Evolutionary conservation across 2,888 invertebrate genomes (phyloP), one percentile per base, ranked within the genome.

Genomic region (Lycia hirtaria): DNA sequence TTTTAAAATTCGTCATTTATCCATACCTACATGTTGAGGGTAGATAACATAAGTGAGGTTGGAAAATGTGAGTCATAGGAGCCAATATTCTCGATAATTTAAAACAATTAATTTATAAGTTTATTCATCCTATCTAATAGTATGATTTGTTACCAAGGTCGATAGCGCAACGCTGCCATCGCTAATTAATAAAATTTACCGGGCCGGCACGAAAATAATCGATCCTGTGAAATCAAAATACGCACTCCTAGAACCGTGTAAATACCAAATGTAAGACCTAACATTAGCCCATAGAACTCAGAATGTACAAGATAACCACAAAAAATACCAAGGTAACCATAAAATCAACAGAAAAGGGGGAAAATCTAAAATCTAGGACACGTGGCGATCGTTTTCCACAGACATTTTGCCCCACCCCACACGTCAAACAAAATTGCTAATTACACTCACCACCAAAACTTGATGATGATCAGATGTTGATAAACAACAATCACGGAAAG

Each of bases 361-460:
- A 76, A 83, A 83, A 84, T 78, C 72, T 73, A 69, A 77, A 86
- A 81, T 79, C 69, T 79, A 83, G 83, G 90, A 92, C 92, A 92
- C 92, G 92, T 92, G 92, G 92, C 92, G 86, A 80, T 79, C 80
- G 80, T 84, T 81, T 83, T 77, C 70, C 73, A 80, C 68, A 82
- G 83, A 87, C 85, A 86, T 85, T 86, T 86, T 82, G 90, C 90
- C 90, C 91, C 91, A 89, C 89, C 91, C 91, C 81, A 78, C 70
- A 75, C 71, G 84, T 83, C 85, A 87, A 87, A 88, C 87, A 87
- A 85, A 81, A 75, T 71, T 69, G 54, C 61, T 68, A 66, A 67
- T 61, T 43, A 72, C 71, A 88, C 91, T 90, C 69, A 91, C 91
- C 76, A 75, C 67, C 72, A 64, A 72, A 77, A 77, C 74, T 69